Conservation (phyloP, 2,797 vertebrate species). For the Enteromius fasciolatus region DNA sequence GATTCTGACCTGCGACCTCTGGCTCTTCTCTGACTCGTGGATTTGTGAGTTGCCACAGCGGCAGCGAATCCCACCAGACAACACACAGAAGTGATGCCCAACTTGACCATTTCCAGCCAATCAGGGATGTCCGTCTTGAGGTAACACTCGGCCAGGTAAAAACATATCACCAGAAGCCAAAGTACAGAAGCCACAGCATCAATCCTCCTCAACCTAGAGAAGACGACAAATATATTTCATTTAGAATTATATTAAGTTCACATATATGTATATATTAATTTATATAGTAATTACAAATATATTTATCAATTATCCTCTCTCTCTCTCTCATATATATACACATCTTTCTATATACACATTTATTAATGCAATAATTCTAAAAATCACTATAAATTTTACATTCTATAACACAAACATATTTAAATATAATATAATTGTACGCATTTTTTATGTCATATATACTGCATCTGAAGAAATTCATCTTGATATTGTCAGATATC, state of each 20-base stretch:
- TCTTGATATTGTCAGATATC: too few species aligned
- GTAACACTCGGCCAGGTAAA: conserved; percentile 82
- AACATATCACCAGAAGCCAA: conserved; percentile 86
- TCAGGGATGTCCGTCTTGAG: conserved; percentile 69
- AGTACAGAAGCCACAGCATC: conserved; percentile 88
- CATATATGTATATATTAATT: not conserved
- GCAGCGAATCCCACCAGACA: conserved; percentile 92
- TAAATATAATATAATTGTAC: too few species aligned
- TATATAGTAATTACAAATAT: not conserved
- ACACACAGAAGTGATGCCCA: conserved; percentile 83
- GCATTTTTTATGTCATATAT: too few species aligned
- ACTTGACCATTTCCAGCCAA: conserved; percentile 87
- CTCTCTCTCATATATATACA: not conserved
- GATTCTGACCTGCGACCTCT: conserved; percentile 98
- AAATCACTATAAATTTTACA: too few species aligned
- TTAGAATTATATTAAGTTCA: not conserved
- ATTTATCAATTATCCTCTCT: not conserved
- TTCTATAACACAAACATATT: too few species aligned
- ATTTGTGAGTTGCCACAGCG: conserved; percentile 87
- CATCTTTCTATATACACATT: not conserved
- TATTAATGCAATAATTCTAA: too few species aligned
- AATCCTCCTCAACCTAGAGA: conserved; percentile 87
- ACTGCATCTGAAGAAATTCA: too few species aligned
- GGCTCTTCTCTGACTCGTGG: conserved; percentile 83
- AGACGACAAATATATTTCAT: not conserved